Conservation (phyloP, 2,797 vertebrate species). For the Sebastes variabilis region DNA sequence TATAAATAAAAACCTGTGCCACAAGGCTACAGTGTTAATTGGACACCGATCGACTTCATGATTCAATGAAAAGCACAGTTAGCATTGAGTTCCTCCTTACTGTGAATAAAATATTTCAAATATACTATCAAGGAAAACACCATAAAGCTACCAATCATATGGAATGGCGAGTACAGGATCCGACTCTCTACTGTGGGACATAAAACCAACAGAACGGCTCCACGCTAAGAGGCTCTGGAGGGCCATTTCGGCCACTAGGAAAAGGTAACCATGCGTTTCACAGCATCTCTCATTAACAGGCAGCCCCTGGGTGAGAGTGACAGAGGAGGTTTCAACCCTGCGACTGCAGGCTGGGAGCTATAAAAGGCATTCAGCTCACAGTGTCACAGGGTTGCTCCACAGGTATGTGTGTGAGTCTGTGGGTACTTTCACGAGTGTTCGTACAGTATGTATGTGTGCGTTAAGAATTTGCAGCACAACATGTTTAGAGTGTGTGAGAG, state of each 20-base stretch:
- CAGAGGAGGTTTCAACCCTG: slow-evolving; percentile 69
- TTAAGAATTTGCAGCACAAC: slow-evolving; percentile 21
- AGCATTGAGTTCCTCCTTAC: slow-evolving; percentile 30
- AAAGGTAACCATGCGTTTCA: slow-evolving; percentile 77
- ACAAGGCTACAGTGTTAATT: slow-evolving; percentile 26
- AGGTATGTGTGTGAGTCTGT: slow-evolving; percentile 38
- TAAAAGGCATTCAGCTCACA: slow-evolving; percentile 62
- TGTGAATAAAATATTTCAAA: slow-evolving; percentile 44
- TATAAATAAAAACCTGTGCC: slow-evolving; percentile 7
- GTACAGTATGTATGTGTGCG: slow-evolving; percentile 10
- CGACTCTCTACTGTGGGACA: slow-evolving; percentile 57
- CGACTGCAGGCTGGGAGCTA: slow-evolving; percentile 63
- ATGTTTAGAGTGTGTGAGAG: slow-evolving; percentile 29
- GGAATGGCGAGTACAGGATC: slow-evolving; percentile 51
- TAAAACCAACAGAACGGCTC: slow-evolving; percentile 65
- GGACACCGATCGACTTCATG: slow-evolving; percentile 22
- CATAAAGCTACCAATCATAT: slow-evolving; percentile 60
- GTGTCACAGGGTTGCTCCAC: slow-evolving; percentile 67
- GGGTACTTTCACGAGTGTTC: not conserved
- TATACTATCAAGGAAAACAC: slow-evolving; percentile 51
- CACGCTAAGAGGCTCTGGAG: slow-evolving; percentile 67
- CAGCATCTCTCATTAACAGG: slow-evolving; percentile 80
- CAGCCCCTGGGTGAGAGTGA: slow-evolving; percentile 75
- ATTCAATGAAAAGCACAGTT: slow-evolving; percentile 39
- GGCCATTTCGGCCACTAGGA: slow-evolving; percentile 59